Conservation (phyloP, 2,113 vertebrate species). For the Ramphastos sulfuratus region DNA sequence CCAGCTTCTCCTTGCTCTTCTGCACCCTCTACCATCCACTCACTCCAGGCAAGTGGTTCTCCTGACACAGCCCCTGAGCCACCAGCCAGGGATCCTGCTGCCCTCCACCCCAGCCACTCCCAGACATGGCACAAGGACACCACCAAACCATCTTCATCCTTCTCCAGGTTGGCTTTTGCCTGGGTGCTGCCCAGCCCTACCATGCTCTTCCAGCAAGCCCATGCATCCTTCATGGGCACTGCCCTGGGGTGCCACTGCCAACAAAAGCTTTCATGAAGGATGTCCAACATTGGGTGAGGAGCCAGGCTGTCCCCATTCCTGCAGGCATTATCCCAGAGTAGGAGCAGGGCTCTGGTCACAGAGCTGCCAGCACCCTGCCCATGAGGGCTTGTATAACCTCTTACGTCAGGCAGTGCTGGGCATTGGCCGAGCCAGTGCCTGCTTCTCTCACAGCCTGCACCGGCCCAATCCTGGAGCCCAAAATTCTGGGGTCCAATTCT, state of each 20-base stretch:
- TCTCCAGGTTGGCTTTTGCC: not conserved
- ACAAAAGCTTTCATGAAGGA: not conserved
- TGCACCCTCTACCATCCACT: not conserved
- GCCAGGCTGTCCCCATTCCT: not conserved
- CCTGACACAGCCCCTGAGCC: not conserved
- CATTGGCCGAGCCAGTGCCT: not conserved
- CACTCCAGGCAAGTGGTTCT: not conserved
- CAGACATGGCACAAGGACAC: accelerated
- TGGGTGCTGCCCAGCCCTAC: accelerated
- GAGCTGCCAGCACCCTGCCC: not conserved
- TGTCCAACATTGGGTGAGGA: not conserved
- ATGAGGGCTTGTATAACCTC: not conserved
- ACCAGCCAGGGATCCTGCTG: not conserved
- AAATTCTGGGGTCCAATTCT: accelerated
- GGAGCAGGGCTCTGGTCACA: not conserved
- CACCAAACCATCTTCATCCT: not conserved
- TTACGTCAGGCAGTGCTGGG: not conserved
- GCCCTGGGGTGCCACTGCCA: not conserved
- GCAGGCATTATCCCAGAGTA: not conserved
- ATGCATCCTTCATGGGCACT: not conserved
- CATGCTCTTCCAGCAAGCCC: not conserved
- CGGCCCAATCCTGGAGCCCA: not conserved
- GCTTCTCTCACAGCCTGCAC: not conserved
- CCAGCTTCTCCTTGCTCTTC: not conserved
- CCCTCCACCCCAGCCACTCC: not conserved